Evolutionary conservation across 2,888 invertebrate genomes (phyloP).

Genomic region (Scrobipalpa costella): DNA sequence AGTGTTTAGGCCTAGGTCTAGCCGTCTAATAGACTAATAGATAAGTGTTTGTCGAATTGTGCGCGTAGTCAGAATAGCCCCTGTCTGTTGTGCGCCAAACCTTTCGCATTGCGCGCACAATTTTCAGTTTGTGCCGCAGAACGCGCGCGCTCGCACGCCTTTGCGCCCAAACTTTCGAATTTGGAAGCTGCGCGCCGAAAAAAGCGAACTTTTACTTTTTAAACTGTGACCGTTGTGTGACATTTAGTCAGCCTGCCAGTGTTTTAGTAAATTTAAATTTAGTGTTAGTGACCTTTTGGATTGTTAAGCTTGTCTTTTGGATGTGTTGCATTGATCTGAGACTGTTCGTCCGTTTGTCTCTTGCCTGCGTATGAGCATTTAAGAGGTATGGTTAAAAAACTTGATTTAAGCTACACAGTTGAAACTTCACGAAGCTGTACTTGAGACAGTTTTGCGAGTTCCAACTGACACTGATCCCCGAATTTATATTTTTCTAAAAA

Average conservation of each 20-base stretch:
- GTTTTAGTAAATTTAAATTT: conserved; percentile 9
- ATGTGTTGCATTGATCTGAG: conserved; percentile 66
- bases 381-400: not conserved
- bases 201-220: conserved; percentile 39
- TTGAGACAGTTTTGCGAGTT: not conserved
- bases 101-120: conserved; percentile 68
- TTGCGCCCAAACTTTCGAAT: conserved; percentile 72
- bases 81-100: conserved; percentile 43
- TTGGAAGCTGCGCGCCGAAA: conserved; percentile 53
- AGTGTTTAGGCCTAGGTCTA: not conserved
- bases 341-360: conserved; percentile 65
- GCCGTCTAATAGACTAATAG: not conserved
- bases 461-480: conserved; percentile 4
- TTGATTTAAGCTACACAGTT: not conserved
- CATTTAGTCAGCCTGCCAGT: not conserved
- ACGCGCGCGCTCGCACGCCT: conserved; percentile 74
- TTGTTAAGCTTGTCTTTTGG: conserved; percentile 71
- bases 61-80: conserved; percentile 19
- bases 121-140: conserved; percentile 75
- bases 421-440: not conserved
- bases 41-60: conserved; percentile 7
- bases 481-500: conserved; percentile 11
- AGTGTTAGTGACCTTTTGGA: conserved; percentile 61
- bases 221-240: conserved; percentile 30
- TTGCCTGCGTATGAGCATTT: not conserved